phyloP scores from a whole-genome alignment of 2,113 vertebrate genomes.

The Psittacus erithacus region DNA sequence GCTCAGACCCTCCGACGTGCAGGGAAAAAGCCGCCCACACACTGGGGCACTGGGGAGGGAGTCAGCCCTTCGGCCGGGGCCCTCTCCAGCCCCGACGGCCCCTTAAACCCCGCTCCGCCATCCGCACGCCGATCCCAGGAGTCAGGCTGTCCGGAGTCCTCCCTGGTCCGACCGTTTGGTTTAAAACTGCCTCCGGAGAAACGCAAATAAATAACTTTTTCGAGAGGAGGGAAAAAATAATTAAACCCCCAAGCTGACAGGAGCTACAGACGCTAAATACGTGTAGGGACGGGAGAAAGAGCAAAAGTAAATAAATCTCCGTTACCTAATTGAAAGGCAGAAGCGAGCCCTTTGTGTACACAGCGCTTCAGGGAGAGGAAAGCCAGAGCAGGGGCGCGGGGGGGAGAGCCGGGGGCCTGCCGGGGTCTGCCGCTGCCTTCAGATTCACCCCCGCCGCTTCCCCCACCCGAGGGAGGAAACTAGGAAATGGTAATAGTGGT shows the following conservation, averaged over 20 bases:
- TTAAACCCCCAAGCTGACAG: background rate
- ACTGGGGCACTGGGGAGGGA: no score
- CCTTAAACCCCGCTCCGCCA: background rate
- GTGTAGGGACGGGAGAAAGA: slow-evolving; percentile 9
- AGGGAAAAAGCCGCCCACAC: background rate
- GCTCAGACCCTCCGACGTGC: no score
- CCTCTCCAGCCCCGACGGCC: background rate
- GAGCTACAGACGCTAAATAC: background rate
- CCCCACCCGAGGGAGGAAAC: no score
- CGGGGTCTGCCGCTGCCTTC: background rate
- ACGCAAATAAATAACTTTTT: slow-evolving; percentile 55
- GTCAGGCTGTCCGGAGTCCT: background rate
- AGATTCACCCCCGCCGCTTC: background rate
- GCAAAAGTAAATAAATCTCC: slow-evolving; percentile 65
- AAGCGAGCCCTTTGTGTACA: slow-evolving; percentile 52
- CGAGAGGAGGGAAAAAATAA: background rate
- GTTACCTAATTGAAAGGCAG: slow-evolving; percentile 55
- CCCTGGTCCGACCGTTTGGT: background rate
- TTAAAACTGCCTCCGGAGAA: slow-evolving; percentile 53
- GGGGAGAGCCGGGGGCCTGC: background rate
- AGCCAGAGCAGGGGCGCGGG: background rate
- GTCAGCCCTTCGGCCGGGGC: no score
- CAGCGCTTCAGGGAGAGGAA: slow-evolving; percentile 32
- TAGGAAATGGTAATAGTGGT: background rate
- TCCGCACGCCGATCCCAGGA: background rate